Evolutionary conservation across 2,888 invertebrate genomes (phyloP).

Genomic region (Hecatera dysodea): DNA sequence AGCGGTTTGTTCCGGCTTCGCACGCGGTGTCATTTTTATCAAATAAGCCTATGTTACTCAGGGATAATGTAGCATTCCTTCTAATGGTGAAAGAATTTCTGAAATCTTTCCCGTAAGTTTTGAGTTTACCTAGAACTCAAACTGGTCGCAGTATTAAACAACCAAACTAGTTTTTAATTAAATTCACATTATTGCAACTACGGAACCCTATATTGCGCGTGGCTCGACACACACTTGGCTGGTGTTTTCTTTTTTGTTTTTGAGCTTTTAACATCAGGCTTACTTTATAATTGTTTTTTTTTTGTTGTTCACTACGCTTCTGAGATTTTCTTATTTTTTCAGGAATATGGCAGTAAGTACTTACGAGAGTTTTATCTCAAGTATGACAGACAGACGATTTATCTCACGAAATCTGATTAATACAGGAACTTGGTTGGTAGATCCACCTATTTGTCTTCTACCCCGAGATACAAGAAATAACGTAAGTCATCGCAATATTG

Average conservation of each 20-base stretch:
- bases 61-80: no score
- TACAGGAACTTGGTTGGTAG: neutral
- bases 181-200: no score
- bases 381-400: slow-evolving; percentile 42
- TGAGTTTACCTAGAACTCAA: no score
- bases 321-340: slow-evolving; percentile 17
- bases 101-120: no score
- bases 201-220: no score
- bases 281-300: slow-evolving; percentile 23
- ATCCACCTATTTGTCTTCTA: slow-evolving; percentile 12
- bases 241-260: neutral
- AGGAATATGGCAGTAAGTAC: slow-evolving; percentile 27
- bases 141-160: no score
- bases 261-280: neutral
- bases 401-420: slow-evolving; percentile 19
- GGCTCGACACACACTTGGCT: no score
- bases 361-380: slow-evolving; percentile 21
- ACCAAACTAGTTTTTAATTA: no score
- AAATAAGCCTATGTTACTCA: no score
- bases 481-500: neutral
- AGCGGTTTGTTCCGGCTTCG: no score
- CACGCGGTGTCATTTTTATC: no score
- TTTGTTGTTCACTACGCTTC: slow-evolving; percentile 1
- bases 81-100: no score
- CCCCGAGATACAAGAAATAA: neutral